Conservation (phyloP, 2,113 vertebrate species). For the Pungitius pungitius region DNA sequence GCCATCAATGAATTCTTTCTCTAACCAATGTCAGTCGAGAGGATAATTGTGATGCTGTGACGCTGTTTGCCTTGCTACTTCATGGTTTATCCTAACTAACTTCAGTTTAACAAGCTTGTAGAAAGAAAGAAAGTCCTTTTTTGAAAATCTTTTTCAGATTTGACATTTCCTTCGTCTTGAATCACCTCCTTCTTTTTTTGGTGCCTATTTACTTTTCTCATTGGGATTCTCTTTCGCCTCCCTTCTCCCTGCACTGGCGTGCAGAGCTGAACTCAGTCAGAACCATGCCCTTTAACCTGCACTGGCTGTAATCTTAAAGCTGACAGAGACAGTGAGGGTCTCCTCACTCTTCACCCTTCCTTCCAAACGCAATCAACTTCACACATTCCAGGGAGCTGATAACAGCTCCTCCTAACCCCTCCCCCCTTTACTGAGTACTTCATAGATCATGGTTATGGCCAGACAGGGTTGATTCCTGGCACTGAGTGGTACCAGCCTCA, state of each 20-base stretch:
- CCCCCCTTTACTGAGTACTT: slow-evolving; percentile 32
- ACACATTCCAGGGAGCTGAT: slow-evolving; percentile 75
- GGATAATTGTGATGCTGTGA: too few relatives aligned
- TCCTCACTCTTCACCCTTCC: slow-evolving; percentile 40
- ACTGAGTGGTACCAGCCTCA: slow-evolving; percentile 62
- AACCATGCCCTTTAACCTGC: slow-evolving; percentile 1
- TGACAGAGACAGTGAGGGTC: slow-evolving; percentile 31
- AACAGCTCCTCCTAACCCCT: slow-evolving; percentile 43
- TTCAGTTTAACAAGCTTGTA: too few relatives aligned
- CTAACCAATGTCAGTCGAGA: too few relatives aligned
- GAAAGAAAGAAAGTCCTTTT: too few relatives aligned
- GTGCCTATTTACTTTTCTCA: not conserved
- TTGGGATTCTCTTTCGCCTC: not conserved
- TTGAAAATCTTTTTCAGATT: not conserved
- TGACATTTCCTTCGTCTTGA: slow-evolving; percentile 23
- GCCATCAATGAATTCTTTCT: too few relatives aligned
- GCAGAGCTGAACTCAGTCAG: not conserved
- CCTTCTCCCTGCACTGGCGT: not conserved
- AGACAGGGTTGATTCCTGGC: slow-evolving; percentile 44
- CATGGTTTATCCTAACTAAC: too few relatives aligned
- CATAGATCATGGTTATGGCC: slow-evolving; percentile 62
- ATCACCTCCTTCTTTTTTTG: not conserved
- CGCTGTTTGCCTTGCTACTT: too few relatives aligned
- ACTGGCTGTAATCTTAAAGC: slow-evolving; percentile 1
- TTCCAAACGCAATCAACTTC: slow-evolving; percentile 48